Evolutionary conservation across 2,888 invertebrate genomes (phyloP).

Genomic region (Acrobasis consociella): DNA sequence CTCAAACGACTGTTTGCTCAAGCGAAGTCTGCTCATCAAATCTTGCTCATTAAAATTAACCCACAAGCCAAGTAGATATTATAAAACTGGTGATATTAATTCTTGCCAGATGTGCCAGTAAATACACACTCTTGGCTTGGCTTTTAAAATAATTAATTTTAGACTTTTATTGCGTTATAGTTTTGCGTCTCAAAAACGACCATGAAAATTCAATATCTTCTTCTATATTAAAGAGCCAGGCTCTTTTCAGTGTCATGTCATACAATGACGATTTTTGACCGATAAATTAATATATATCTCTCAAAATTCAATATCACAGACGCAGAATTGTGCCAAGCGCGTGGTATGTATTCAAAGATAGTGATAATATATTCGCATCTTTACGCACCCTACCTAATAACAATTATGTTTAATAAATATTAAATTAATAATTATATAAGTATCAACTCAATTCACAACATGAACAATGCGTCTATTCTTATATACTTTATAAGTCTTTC

Average conservation of each 20-base stretch:
- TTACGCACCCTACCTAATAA: not conserved
- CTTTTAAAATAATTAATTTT: not conserved
- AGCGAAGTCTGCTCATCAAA: conserved; percentile 14
- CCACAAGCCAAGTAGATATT: conserved; percentile 9
- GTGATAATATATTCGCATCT: no score
- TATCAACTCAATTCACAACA: not conserved
- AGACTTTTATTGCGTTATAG: not conserved
- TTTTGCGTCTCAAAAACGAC: not conserved
- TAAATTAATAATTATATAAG: not conserved
- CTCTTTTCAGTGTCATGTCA: no score
- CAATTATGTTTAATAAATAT: not conserved
- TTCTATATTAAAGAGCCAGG: no score
- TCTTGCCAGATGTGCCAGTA: conserved; percentile 21
- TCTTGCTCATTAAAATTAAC: conserved; percentile 19
- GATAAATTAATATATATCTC: no score
- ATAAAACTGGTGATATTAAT: conserved; percentile 13
- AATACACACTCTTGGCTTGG: not conserved
- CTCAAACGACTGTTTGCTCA: conserved; percentile 11
- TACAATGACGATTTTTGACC: no score
- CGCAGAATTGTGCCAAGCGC: not conserved
- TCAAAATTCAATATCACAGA: not conserved
- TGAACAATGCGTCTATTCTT: not conserved
- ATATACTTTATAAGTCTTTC: not conserved
- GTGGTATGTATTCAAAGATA: not conserved
- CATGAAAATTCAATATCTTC: no score